phyloP scores from a whole-genome alignment of 2,797 vertebrate species.

The Chrysocyon brachyurus region DNA sequence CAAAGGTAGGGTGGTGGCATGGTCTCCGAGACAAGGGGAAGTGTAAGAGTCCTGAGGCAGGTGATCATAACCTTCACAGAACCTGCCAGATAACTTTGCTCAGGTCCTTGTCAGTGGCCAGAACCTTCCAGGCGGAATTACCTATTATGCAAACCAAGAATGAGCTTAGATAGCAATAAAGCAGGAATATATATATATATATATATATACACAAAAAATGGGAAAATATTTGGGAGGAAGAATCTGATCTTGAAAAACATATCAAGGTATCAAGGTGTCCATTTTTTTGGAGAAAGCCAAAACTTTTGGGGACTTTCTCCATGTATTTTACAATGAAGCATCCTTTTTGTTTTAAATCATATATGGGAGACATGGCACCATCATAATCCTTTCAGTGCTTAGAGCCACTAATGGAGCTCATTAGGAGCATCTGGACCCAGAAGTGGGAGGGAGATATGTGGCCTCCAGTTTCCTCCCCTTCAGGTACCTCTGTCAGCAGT shows the following conservation, averaged over 20 bases:
- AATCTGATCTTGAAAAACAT: neutral
- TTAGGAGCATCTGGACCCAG: neutral
- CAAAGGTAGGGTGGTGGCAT: neutral
- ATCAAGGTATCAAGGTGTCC: neutral
- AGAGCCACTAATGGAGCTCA: neutral
- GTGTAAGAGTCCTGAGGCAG: neutral
- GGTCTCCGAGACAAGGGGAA: neutral
- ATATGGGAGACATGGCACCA: neutral
- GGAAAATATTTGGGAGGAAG: neutral
- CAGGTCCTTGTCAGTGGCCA: neutral
- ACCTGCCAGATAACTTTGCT: neutral
- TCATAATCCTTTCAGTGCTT: neutral
- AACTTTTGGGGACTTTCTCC: neutral
- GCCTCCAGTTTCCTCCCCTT: neutral
- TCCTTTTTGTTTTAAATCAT: constrained; percentile 12
- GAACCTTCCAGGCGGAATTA: neutral
- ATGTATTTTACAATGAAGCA: neutral
- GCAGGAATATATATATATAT: neutral
- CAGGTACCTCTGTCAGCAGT: no score
- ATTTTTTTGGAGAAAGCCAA: neutral
- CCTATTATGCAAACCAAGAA: neutral
- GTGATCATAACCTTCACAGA: neutral
- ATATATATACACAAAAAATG: neutral
- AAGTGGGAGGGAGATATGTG: neutral
- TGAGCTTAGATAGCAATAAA: neutral